These are phyloP conservation scores for Polia nebulosa DNA, from an alignment of 2,888 invertebrate species.

Conservation along the genomic window DNA sequence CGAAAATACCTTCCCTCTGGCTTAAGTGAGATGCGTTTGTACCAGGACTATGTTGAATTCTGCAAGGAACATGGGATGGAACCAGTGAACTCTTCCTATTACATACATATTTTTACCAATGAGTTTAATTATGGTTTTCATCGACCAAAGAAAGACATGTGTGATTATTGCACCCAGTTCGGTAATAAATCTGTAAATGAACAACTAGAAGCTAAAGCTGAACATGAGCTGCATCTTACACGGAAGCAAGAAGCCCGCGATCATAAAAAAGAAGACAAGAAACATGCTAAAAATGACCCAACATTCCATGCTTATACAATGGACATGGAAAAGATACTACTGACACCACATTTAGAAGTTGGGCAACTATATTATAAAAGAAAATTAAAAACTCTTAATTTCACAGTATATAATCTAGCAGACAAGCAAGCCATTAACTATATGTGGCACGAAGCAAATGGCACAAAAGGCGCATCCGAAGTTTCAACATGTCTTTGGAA, in stretches of 20 bases:
- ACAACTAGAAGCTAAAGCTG: neutral
- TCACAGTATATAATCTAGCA: neutral
- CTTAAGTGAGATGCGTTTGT: conserved; percentile 1
- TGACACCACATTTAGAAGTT: neutral
- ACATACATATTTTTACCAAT: neutral
- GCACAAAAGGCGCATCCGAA: neutral
- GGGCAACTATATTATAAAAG: neutral
- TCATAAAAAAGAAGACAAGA: neutral
- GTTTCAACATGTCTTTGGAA: too few relatives aligned
- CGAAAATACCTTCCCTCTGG: conserved; percentile 1
- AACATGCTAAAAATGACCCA: neutral
- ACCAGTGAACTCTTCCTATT: neutral
- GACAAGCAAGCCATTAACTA: neutral
- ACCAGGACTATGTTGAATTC: conserved; percentile 5
- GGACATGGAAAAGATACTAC: too few relatives aligned
- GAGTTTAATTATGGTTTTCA: conserved; percentile 6
- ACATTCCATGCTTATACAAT: neutral
- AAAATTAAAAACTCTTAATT: neutral
- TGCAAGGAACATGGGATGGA: neutral
- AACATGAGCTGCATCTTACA: neutral
- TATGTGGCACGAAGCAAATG: neutral
- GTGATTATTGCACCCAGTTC: neutral
- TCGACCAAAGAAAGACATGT: neutral
- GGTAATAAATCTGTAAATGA: neutral
- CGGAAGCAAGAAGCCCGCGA: neutral